Conservation (phyloP, 2,888 invertebrate genomes). For the Flabesymbios commensalis region DNA sequence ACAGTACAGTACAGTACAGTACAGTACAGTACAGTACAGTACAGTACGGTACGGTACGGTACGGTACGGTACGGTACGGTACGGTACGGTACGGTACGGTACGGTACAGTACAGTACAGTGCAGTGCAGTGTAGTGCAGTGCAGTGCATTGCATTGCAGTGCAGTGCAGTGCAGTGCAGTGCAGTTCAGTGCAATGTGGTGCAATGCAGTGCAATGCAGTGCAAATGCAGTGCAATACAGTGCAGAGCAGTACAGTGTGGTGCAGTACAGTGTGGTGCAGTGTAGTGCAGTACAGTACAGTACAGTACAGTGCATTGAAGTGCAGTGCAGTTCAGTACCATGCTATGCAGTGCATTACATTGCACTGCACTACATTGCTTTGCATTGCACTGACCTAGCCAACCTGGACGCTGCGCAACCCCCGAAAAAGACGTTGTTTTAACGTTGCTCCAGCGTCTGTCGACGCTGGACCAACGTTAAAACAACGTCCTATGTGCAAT, state of each 20-base stretch:
- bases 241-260: neutral
- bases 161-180: neutral
- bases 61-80: conserved; percentile 3
- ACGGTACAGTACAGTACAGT: neutral
- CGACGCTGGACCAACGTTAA: too few relatives aligned
- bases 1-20: conserved; percentile 3
- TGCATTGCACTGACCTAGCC: too few relatives aligned
- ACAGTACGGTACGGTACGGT: conserved; percentile 1
- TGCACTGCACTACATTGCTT: neutral
- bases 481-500: too few relatives aligned
- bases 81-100: conserved; percentile 5
- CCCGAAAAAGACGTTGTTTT: too few relatives aligned
- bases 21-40: neutral
- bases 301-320: neutral
- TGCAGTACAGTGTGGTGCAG: neutral
- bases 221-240: neutral
- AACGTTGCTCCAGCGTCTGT: too few relatives aligned
- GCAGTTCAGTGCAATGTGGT: neutral
- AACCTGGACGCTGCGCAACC: too few relatives aligned
- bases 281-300: neutral
- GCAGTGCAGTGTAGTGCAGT: too few relatives aligned
- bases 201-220: too few relatives aligned
- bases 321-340: neutral
- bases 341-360: neutral
- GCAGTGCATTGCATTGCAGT: too few relatives aligned